phyloP scores from a whole-genome alignment of 2,888 invertebrate species.

The Blomia tropicalis region DNA sequence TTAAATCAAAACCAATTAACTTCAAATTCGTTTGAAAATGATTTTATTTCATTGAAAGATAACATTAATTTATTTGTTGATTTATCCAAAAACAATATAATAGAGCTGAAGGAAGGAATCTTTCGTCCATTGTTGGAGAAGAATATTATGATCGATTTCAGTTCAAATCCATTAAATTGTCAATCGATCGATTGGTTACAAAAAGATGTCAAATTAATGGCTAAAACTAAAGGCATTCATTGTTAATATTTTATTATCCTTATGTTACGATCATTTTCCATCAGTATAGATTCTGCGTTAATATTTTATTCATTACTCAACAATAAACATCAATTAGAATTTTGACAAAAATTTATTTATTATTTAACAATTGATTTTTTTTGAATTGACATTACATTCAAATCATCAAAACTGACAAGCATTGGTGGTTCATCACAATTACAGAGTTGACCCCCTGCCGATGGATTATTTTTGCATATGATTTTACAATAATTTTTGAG shows the following conservation, averaged over 20 bases:
- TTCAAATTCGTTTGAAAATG: not conserved
- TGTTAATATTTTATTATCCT: not conserved
- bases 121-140: not conserved
- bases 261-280: not conserved
- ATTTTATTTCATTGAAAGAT: not conserved
- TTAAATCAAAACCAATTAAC: not conserved
- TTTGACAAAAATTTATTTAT: too few relatives aligned
- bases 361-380: too few relatives aligned
- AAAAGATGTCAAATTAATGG: not conserved
- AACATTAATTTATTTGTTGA: not conserved
- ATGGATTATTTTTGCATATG: not conserved
- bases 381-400: not conserved
- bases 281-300: not conserved
- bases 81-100: not conserved
- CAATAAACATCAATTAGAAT: too few relatives aligned
- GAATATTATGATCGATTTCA: not conserved
- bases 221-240: not conserved
- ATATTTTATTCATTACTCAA: not conserved
- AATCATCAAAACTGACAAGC: not conserved
- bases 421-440: slow-evolving; percentile 6
- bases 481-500: too few relatives aligned
- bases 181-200: not conserved
- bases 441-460: not conserved
- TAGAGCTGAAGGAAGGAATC: not conserved
- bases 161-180: not conserved